Conservation (phyloP, 2,888 invertebrate species). For the Netelia fuscicornis region DNA sequence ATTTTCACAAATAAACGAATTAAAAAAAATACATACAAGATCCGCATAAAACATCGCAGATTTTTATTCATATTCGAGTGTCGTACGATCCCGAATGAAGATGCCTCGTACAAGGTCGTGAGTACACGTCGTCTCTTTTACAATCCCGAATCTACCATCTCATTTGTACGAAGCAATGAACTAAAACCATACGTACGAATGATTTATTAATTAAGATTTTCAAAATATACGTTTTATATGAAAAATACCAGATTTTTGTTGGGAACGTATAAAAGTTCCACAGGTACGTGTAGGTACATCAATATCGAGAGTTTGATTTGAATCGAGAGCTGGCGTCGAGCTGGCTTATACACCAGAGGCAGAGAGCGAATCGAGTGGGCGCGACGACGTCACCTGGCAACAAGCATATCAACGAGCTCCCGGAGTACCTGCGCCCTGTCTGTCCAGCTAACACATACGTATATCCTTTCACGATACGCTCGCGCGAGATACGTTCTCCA, state of each 20-base stretch:
- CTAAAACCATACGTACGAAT: neutral
- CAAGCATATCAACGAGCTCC: slow-evolving; percentile 23
- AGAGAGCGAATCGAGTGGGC: slow-evolving; percentile 23
- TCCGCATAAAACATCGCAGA: too few relatives aligned
- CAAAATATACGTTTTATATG: neutral
- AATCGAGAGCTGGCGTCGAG: slow-evolving; percentile 38
- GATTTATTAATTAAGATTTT: neutral
- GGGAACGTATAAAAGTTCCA: slow-evolving; percentile 39
- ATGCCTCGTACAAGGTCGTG: neutral
- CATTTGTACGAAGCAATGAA: slow-evolving; percentile 2
- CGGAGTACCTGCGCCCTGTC: slow-evolving; percentile 12
- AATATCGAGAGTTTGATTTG: slow-evolving; percentile 27
- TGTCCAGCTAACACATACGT: slow-evolving; percentile 8
- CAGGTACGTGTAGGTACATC: neutral
- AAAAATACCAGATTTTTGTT: neutral
- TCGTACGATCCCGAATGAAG: too few relatives aligned
- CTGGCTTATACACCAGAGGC: neutral
- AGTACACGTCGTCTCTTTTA: neutral
- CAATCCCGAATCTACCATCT: slow-evolving; percentile 7
- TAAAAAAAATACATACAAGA: too few relatives aligned
- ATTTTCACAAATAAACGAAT: too few relatives aligned
- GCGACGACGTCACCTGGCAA: slow-evolving; percentile 52
- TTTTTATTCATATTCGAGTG: too few relatives aligned
- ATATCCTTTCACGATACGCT: neutral
- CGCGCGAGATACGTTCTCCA: slow-evolving; percentile 2